Percentiles rank a stretch among this genome's conserved stretches.
Conservation (phyloP, 1,140 invertebrate genomes). For the Amyelois transitella region DNA sequence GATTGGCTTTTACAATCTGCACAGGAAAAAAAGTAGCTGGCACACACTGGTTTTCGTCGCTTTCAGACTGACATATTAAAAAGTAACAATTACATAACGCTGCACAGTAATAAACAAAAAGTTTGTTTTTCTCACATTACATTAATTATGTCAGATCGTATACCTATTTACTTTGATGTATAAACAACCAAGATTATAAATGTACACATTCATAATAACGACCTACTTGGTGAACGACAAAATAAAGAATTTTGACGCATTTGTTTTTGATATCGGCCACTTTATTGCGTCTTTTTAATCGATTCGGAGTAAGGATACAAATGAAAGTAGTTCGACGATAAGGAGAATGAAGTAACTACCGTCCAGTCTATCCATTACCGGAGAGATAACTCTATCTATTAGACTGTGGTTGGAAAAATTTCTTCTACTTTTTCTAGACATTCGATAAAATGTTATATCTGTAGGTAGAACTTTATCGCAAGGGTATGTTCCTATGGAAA, state of each 20-base stretch:
- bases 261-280: neutral
- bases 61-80: too few relatives aligned
- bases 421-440: too few relatives aligned
- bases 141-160: neutral
- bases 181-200: neutral
- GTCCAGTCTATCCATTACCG: neutral
- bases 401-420: neutral
- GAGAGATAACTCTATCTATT: constrained; percentile 5
- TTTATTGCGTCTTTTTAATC: constrained; percentile 9
- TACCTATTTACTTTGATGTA: neutral
- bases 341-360: neutral
- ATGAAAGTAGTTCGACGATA: neutral
- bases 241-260: neutral
- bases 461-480: too few relatives aligned
- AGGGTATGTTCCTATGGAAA: too few relatives aligned
- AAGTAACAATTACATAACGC: too few relatives aligned
- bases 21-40: too few relatives aligned
- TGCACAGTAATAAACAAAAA: neutral
- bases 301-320: constrained; percentile 6
- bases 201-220: neutral
- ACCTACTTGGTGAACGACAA: neutral
- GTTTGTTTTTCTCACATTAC: neutral
- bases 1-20: too few relatives aligned
- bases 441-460: too few relatives aligned
- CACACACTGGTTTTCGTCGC: too few relatives aligned